Percentiles rank a stretch among this genome's conserved stretches.
phyloP scores from a whole-genome alignment of 2,888 invertebrate species.

The Xestia c-nigrum region DNA sequence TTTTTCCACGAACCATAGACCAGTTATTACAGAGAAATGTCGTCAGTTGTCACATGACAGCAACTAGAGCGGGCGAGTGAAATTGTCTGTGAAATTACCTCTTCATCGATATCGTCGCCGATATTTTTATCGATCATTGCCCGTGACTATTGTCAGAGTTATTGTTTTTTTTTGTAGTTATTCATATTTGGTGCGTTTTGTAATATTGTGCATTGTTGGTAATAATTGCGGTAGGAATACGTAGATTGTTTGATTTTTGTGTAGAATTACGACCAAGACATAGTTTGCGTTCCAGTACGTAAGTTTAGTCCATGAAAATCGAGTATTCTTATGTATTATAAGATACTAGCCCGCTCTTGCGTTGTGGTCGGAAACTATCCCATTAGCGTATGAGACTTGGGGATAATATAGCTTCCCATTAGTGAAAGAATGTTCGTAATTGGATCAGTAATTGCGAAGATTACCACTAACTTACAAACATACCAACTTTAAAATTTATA shows the following conservation, averaged over 20 bases:
- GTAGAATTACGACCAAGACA: conserved; percentile 14
- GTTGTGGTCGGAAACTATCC: background rate
- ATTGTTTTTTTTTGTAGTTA: conserved; percentile 15
- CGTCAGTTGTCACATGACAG: conserved; percentile 55
- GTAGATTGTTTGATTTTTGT: conserved; percentile 42
- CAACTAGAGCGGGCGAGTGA: conserved; percentile 72
- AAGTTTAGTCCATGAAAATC: background rate
- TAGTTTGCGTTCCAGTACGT: background rate
- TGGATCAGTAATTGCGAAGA: background rate
- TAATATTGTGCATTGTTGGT: conserved; percentile 29
- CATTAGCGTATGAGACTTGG: background rate
- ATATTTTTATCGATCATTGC: conserved; percentile 61
- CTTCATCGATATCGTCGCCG: conserved; percentile 66
- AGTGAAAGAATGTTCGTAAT: background rate
- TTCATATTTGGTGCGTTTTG: conserved; percentile 20
- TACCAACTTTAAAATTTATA: too few species aligned
- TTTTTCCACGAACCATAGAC: conserved; percentile 41
- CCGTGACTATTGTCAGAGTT: conserved; percentile 65
- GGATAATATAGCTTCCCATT: background rate
- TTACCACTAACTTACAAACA: too few species aligned
- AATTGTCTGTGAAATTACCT: conserved; percentile 74
- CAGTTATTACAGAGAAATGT: conserved; percentile 73
- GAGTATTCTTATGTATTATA: background rate
- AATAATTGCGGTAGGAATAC: conserved; percentile 25
- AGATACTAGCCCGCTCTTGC: background rate